phyloP scores from a whole-genome alignment of 2,797 vertebrate genomes.

The Clarias laeviceps region DNA sequence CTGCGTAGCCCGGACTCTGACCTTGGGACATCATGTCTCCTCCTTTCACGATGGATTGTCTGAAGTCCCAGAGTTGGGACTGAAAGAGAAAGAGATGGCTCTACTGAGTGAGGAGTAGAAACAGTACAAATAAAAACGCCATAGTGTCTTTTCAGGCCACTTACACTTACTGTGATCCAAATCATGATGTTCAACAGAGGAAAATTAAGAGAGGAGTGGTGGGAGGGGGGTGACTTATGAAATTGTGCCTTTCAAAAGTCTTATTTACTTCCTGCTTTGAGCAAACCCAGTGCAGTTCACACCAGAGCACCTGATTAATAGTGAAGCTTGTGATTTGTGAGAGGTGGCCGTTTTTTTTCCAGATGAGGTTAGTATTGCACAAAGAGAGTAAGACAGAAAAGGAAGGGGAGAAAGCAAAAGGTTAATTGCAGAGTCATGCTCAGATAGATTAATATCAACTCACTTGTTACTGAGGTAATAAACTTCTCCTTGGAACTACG shows the following conservation, averaged over 20 bases:
- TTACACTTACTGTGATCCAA: constrained; percentile 69
- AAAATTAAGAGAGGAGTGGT: constrained; percentile 60
- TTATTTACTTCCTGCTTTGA: constrained; percentile 59
- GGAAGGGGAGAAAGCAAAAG: constrained; percentile 23
- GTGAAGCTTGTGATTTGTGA: constrained; percentile 61
- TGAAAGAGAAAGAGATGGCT: constrained; percentile 26
- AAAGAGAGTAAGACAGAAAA: constrained; percentile 47
- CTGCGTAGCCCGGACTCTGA: constrained; percentile 40
- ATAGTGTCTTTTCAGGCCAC: constrained; percentile 66
- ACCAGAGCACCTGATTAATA: constrained; percentile 66
- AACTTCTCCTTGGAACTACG: constrained; percentile 70
- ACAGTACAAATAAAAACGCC: constrained; percentile 71
- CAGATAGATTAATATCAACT: constrained; percentile 65
- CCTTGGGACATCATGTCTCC: constrained; percentile 35
- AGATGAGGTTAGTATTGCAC: constrained; percentile 61
- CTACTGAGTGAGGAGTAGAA: constrained; percentile 10
- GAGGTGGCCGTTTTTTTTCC: constrained; percentile 58
- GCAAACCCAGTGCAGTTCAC: constrained; percentile 55
- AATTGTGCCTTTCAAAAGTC: constrained; percentile 61
- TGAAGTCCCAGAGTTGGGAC: constrained; percentile 22
- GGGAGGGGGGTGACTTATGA: constrained; percentile 53
- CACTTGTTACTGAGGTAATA: constrained; percentile 69
- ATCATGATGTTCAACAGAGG: constrained; percentile 74
- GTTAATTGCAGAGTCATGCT: constrained; percentile 62
- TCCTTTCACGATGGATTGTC: constrained; percentile 14